phyloP scores from a whole-genome alignment of 2,113 vertebrate genomes.

The Helogale parvula region DNA sequence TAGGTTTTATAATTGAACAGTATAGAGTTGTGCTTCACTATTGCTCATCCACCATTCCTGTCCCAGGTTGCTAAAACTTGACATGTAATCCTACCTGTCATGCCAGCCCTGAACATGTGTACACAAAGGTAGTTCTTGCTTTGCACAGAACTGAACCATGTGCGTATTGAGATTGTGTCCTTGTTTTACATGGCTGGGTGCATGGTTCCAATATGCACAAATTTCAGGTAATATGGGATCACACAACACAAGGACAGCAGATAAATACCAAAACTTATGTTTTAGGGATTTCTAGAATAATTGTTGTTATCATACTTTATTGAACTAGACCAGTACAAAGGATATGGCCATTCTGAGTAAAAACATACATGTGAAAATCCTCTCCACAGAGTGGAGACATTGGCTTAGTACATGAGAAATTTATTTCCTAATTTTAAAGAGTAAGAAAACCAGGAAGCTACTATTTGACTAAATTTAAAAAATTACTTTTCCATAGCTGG shows the following conservation, averaged over 20 bases:
- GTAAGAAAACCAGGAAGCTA: not conserved
- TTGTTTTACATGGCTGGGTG: not conserved
- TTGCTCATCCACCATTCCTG: not conserved
- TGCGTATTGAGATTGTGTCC: not conserved
- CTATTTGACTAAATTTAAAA: not conserved
- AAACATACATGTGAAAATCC: not conserved
- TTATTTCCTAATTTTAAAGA: not conserved
- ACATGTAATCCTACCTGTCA: not conserved
- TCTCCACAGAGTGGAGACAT: not conserved
- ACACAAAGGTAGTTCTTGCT: not conserved
- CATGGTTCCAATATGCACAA: not conserved
- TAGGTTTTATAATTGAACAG: not conserved
- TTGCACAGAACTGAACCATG: not conserved
- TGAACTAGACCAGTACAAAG: not conserved
- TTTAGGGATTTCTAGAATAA: not conserved
- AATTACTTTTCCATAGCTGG: not conserved
- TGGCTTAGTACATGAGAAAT: not conserved
- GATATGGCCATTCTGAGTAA: not conserved
- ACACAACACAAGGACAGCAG: not conserved
- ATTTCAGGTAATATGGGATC: not conserved
- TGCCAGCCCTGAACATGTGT: not conserved
- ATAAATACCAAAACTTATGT: not conserved
- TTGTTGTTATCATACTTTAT: not conserved
- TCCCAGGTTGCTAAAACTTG: not conserved
- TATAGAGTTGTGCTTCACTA: not conserved